These are phyloP conservation scores for Vulpes ferrilata DNA, from an alignment of 2,113 vertebrate species.

Conservation along the genomic window DNA sequence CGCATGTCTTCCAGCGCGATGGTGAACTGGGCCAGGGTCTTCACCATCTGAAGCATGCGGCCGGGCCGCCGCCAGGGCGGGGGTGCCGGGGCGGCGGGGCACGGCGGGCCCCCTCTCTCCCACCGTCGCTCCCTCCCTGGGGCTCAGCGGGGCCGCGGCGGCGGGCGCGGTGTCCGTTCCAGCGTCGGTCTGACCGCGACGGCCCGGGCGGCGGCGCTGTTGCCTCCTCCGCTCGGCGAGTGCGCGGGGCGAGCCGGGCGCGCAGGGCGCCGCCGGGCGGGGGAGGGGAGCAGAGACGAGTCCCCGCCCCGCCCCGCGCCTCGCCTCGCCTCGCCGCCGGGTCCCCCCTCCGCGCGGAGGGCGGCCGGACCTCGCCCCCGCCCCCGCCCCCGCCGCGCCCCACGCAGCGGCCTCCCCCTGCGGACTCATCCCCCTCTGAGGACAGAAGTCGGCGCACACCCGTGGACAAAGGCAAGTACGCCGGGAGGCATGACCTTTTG, in stretches of 20 bases:
- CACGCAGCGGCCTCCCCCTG: background rate
- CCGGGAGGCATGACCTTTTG: background rate
- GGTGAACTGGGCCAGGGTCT: conserved; percentile 98
- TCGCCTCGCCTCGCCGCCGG: background rate
- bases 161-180: background rate
- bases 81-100: conserved; percentile 34
- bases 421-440: background rate
- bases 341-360: background rate
- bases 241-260: background rate
- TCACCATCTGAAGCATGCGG: conserved; percentile 99
- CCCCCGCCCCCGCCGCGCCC: no score
- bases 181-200: background rate
- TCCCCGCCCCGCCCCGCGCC: background rate
- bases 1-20: conserved; percentile 99
- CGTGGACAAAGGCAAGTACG: background rate
- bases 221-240: conserved; percentile 42
- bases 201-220: conserved; percentile 54
- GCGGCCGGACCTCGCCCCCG: background rate
- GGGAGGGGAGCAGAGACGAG: background rate
- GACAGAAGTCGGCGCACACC: background rate
- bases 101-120: background rate
- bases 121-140: background rate
- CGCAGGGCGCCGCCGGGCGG: background rate
- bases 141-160: background rate
- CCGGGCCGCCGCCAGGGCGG: conserved; percentile 78